These are phyloP conservation scores for Chauna torquata DNA, from an alignment of 2,113 vertebrate species.

Conservation along the genomic window DNA sequence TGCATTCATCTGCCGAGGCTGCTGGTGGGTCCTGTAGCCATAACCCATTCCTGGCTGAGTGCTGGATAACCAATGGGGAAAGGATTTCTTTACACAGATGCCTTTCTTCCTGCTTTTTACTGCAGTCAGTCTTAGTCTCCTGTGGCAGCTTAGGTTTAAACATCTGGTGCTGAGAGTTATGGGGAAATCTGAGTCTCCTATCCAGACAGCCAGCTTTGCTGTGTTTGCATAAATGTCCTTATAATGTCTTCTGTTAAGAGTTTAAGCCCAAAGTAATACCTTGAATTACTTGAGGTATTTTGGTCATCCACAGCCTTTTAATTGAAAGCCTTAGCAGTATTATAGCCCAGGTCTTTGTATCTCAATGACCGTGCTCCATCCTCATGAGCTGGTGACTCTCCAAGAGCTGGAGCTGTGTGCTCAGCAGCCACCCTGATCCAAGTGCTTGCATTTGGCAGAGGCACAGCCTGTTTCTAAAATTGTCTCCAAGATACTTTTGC, in stretches of 20 bases:
- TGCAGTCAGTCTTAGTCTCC: background rate
- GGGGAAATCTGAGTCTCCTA: background rate
- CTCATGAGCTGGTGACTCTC: background rate
- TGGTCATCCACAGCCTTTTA: background rate
- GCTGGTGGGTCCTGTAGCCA: background rate
- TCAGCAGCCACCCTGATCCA: background rate
- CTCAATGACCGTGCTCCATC: background rate
- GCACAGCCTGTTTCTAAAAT: slow-evolving; percentile 18
- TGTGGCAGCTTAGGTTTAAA: background rate
- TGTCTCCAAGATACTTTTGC: background rate
- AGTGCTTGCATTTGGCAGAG: background rate
- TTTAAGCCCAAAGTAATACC: background rate
- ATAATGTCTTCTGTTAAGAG: background rate
- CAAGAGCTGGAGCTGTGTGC: background rate
- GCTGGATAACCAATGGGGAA: background rate
- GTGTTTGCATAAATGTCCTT: background rate
- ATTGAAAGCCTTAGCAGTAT: background rate
- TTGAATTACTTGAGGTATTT: background rate
- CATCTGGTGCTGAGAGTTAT: background rate
- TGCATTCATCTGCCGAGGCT: background rate
- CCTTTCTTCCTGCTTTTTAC: background rate
- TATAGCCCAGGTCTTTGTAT: background rate
- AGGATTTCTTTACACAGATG: background rate
- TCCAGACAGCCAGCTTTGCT: background rate
- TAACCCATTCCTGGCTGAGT: background rate